phyloP scores from a whole-genome alignment of 2,888 invertebrate species.

The Pseudoips prasinana region DNA sequence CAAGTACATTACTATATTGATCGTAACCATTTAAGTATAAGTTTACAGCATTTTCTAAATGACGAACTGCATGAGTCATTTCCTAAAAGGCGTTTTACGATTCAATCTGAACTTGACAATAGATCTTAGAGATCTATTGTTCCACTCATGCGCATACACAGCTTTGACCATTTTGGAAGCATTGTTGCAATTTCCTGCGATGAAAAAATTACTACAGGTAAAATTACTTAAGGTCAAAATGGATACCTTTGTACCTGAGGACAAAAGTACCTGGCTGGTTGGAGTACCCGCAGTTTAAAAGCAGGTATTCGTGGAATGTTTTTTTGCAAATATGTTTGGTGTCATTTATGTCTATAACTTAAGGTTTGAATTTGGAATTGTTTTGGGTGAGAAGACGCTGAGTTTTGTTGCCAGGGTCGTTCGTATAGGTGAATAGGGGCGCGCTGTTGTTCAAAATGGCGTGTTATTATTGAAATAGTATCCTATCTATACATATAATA shows the following conservation, averaged over 20 bases:
- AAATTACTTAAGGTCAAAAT: constrained; percentile 35
- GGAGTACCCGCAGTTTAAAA: too few relatives aligned
- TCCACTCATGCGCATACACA: constrained; percentile 35
- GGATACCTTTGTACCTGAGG: background rate
- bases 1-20: too few relatives aligned
- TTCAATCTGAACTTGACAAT: constrained; percentile 30
- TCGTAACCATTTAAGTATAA: too few relatives aligned
- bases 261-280: background rate
- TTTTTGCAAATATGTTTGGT: constrained; percentile 29
- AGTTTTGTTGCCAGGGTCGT: constrained; percentile 4
- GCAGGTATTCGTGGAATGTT: constrained; percentile 32
- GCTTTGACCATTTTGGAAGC: constrained; percentile 48
- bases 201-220: constrained; percentile 45
- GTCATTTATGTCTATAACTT: constrained; percentile 28
- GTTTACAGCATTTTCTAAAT: constrained; percentile 4
- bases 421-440: too few relatives aligned
- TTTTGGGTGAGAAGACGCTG: constrained; percentile 6
- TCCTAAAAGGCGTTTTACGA: constrained; percentile 28
- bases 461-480: too few relatives aligned
- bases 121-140: constrained; percentile 26
- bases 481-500: too few relatives aligned
- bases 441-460: too few relatives aligned
- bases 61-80: constrained; percentile 27
- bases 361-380: constrained; percentile 32
- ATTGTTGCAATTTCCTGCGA: constrained; percentile 72